Evolutionary conservation across 2,888 invertebrate genomes (phyloP).

Genomic region (Nomada fabriciana): DNA sequence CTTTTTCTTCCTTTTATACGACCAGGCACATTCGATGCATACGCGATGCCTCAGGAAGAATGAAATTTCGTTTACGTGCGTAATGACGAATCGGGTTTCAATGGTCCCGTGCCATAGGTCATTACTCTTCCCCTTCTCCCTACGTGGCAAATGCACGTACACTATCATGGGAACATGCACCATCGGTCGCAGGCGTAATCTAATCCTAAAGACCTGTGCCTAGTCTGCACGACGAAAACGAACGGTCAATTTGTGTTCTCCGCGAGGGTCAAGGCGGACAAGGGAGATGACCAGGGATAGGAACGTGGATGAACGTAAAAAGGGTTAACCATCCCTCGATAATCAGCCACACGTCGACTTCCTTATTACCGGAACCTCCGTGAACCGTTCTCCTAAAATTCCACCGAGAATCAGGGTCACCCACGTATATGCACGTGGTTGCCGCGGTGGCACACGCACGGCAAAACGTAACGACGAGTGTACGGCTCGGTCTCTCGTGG

Average conservation of each 20-base stretch:
- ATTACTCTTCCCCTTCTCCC: not conserved
- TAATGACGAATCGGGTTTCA: not conserved
- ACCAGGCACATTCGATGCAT: not conserved
- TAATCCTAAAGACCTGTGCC: too few relatives aligned
- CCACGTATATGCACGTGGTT: constrained; percentile 27
- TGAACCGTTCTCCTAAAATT: constrained; percentile 32
- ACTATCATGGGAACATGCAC: too few relatives aligned
- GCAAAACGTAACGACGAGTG: constrained; percentile 55
- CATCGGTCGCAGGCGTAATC: too few relatives aligned
- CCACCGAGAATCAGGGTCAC: constrained; percentile 50
- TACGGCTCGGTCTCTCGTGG: constrained; percentile 46
- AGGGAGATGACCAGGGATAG: too few relatives aligned
- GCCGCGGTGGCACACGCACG: constrained; percentile 23
- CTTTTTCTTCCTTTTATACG: too few relatives aligned
- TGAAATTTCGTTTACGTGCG: not conserved
- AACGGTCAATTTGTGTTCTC: too few relatives aligned
- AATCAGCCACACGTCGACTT: not conserved
- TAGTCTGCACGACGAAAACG: too few relatives aligned
- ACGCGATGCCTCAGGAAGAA: not conserved
- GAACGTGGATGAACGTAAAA: not conserved
- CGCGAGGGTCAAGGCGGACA: too few relatives aligned
- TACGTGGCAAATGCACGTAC: too few relatives aligned
- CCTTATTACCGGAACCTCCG: not conserved
- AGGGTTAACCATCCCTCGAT: not conserved
- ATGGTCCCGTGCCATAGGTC: not conserved